A percentile compares a stretch with the other conserved stretches of the same genome.
Evolutionary conservation across 1,140 invertebrate species (phyloP).

Genomic region (Portunus trituberculatus): DNA sequence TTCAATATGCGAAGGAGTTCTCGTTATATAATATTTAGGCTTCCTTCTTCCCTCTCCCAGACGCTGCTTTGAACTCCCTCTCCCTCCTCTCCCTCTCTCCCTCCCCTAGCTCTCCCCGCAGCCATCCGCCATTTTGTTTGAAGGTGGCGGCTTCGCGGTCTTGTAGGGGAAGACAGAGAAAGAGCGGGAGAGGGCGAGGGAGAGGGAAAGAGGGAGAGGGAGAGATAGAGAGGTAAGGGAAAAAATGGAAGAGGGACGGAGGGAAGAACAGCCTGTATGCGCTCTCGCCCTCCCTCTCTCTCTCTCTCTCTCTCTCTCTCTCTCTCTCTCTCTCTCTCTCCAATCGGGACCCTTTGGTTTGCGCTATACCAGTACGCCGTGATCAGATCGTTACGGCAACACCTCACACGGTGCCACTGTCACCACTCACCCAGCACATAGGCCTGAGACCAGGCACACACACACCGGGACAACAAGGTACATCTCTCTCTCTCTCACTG

Average conservation of each 20-base stretch:
- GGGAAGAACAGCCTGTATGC: background rate
- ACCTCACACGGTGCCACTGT: no score
- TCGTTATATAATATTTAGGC: background rate
- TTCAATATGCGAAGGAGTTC: background rate
- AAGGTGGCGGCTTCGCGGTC: background rate
- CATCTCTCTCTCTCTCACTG: no score
- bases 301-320: constrained; percentile 17
- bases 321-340: background rate
- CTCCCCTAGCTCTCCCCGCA: background rate
- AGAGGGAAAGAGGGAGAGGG: background rate
- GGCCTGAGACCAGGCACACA: no score
- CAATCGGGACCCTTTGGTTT: no score
- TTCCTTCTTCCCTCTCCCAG: background rate
- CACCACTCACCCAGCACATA: no score
- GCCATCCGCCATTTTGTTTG: background rate
- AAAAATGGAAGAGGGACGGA: background rate
- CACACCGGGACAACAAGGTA: no score
- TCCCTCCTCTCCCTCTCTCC: background rate
- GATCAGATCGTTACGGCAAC: no score
- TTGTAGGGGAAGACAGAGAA: background rate
- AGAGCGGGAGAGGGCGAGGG: background rate
- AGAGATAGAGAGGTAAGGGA: background rate
- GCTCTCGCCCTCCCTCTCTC: background rate
- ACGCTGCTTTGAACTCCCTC: background rate
- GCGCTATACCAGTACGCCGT: no score